Evolutionary conservation across 2,888 invertebrate genomes (phyloP).

Genomic region (Caenorhabditis uteleia): DNA sequence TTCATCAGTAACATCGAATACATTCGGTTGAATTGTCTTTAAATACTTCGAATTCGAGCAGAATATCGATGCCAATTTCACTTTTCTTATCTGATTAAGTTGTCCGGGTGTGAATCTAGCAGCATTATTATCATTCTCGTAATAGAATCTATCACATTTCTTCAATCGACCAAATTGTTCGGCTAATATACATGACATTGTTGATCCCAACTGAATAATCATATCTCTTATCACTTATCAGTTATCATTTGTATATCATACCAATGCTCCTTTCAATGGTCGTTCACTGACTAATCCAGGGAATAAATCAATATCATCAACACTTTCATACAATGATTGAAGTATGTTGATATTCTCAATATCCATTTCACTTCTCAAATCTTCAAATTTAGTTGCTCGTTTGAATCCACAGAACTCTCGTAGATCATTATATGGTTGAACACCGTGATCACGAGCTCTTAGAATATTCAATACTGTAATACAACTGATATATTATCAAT

Average conservation of each 20-base stretch:
- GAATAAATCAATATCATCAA: constrained; percentile 93
- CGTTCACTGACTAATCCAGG: constrained; percentile 89
- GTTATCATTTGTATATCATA: constrained; percentile 1
- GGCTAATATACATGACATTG: constrained; percentile 93
- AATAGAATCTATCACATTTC: constrained; percentile 95
- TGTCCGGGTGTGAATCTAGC: constrained; percentile 74
- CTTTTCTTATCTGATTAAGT: constrained; percentile 84
- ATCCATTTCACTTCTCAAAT: constrained; percentile 78
- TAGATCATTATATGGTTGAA: constrained; percentile 80
- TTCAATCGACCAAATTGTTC: constrained; percentile 76
- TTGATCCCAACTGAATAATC: constrained; percentile 79
- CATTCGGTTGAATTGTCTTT: constrained; percentile 85
- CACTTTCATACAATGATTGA: constrained; percentile 74
- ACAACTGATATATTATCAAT: not conserved
- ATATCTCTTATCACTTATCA: not conserved
- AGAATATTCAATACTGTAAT: constrained; percentile 81
- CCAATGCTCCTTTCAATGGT: constrained; percentile 79
- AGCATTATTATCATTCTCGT: constrained; percentile 72
- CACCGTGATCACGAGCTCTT: constrained; percentile 85
- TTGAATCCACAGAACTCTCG: constrained; percentile 84
- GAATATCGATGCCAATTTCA: constrained; percentile 83
- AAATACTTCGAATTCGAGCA: constrained; percentile 88
- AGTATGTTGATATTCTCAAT: constrained; percentile 73
- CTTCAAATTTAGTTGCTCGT: constrained; percentile 82
- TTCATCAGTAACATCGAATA: constrained; percentile 82